A percentile compares a stretch with the other conserved stretches of the same genome.
These are phyloP conservation scores for Danionella dracula DNA, from an alignment of 2,797 vertebrate species.

Conservation along the genomic window DNA sequence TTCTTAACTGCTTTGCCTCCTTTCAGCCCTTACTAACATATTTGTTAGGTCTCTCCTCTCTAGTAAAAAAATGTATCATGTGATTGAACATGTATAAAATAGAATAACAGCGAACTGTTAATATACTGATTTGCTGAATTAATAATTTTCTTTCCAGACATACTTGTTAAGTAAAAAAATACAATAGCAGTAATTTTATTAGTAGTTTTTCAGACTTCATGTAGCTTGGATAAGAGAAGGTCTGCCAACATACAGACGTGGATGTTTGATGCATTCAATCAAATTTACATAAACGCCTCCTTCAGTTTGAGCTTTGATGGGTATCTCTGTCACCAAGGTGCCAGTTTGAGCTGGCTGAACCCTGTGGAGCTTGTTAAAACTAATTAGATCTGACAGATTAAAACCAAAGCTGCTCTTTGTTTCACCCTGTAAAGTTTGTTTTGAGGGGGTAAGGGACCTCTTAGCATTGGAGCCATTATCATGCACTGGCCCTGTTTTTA, in stretches of 20 bases:
- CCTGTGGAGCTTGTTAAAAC: constrained; percentile 24
- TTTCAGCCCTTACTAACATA: no score
- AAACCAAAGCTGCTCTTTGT: constrained; percentile 6
- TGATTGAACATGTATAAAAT: no score
- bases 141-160: no score
- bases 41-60: no score
- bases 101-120: no score
- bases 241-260: constrained; percentile 36
- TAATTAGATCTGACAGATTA: constrained; percentile 1
- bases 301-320: constrained; percentile 24
- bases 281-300: constrained; percentile 34
- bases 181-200: no score
- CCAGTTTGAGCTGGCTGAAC: constrained; percentile 30
- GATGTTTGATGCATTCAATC: constrained; percentile 21
- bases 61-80: no score
- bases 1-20: no score
- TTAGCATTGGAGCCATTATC: not conserved
- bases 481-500: not conserved
- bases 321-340: constrained; percentile 25
- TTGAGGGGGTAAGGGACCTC: not conserved
- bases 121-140: no score
- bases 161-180: no score
- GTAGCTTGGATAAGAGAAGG: constrained; percentile 11
- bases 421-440: not conserved
- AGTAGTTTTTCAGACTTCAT: no score